Evolutionary conservation across 2,888 invertebrate genomes (phyloP), one percentile per base, ranked within the genome.

Genomic region (Keiferia lycopersicella): DNA sequence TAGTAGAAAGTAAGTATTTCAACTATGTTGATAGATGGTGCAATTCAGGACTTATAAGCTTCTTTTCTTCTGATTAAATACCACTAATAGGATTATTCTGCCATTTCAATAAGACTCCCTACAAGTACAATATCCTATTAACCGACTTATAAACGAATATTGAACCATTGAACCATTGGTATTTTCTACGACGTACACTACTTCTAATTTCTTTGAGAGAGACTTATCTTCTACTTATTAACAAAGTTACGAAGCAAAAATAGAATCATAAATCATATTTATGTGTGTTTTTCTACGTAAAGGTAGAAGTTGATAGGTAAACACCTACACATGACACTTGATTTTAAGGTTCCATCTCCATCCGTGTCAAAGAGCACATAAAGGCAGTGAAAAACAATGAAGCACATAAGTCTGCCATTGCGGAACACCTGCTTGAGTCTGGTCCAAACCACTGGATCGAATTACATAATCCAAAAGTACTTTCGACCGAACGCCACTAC

Each of bases 11-110:
- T 16, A 45, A 16, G 45, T n/a, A 53, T 22, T 53, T 22, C 22
- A 22, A 53, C 26, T 53, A 2, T 18, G 18, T 48, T 53, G 26
- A 12, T 14, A 22, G 20, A 22, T 22, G 14, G 51, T 53, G 51
- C 51, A 53, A 26, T 34, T 34, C 10, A 34, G 34, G 34, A 51
- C 7, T 16, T 18, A 18, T 50, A 58, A 58, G 58, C 58, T 58
- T 12, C 58, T 58, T 58, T 39, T 58, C 58, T 58, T 38, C 58
- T 11, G 6, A 20, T 38, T 38, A 18, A 58, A 58, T 58, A 14
- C 39, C 39, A n/a, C 12, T 39, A 58, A 58, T 58, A 20, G 20
- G 11, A 18, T 58, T 57, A 16, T 57, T 57, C 34, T 14, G 2
- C 10, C 30, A 30, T 34, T 57, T 57, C 8, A 34, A 57, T 34